Percentiles rank a stretch among this genome's conserved stretches.
phyloP scores from a whole-genome alignment of 2,888 invertebrate genomes.

The Drosophila ochracea region DNA sequence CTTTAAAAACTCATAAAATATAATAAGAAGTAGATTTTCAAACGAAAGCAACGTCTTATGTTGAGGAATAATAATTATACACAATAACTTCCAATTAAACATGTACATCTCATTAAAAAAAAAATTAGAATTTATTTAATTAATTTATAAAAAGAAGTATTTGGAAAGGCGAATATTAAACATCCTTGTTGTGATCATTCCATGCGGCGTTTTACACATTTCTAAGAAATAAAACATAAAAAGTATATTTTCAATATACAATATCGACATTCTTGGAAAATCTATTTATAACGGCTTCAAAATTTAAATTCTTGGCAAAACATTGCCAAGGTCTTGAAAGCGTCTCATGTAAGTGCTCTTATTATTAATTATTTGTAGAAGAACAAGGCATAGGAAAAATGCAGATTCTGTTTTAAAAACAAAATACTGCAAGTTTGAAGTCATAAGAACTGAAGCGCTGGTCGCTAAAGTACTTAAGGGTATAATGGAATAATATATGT shows the following conservation, averaged over 20 bases:
- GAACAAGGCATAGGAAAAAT: neutral
- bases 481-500: no score
- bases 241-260: neutral
- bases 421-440: neutral
- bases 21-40: neutral
- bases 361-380: neutral
- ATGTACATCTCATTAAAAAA: neutral
- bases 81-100: neutral
- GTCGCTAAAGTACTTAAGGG: neutral
- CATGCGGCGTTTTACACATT: neutral
- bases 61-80: neutral
- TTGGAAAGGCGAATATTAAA: fast-evolving
- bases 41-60: neutral
- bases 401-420: neutral
- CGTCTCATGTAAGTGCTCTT: no score
- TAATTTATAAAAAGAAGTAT: neutral
- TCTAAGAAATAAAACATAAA: neutral
- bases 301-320: neutral
- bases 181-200: fast-evolving
- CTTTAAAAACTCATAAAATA: neutral
- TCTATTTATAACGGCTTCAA: neutral
- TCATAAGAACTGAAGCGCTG: neutral
- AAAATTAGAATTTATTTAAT: neutral
- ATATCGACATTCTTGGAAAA: neutral
- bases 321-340: neutral